Evolutionary conservation across 2,888 invertebrate genomes (phyloP), one percentile per base, ranked within the genome.

Genomic region (Augiades crinisus): DNA sequence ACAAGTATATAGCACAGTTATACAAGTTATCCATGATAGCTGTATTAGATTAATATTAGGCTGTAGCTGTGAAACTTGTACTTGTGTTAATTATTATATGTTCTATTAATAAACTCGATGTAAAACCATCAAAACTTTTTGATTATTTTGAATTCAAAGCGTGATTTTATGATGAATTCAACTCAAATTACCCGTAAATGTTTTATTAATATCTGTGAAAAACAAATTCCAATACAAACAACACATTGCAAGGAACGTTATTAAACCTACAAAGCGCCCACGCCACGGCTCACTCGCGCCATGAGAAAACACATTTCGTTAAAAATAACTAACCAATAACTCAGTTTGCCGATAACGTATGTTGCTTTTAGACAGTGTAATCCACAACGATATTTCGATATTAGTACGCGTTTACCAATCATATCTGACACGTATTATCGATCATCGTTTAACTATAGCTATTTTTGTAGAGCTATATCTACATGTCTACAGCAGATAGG

Each of bases 261-360:
- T 36, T 36, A 24, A 44, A n/a, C 2, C 7, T 16, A 24, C 7
- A 12, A 8, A 16, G 5, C 30, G 13, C 5, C 24, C n/a, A 33
- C 22, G 14, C 31, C 12, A 1, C 16, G 10, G 47, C 10, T 30
- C 30, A 12, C n/a, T 12, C 21, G 16, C 14, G 16, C 31, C 19
- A 13, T 19, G 22, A 16, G 40, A 16, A 49, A 47, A 47, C 38
- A 47, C 33, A 33, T 49, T 21, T 21, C 19, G 33, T 22, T 49
- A 40, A 49, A 49, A 40, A 49, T 49, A 49, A 49, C 33, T 6
- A 10, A 36, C 10, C 14, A 13, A 16, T 24, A 49, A 40, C 47
- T 49, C 33, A 31, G 31, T 7, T 13, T 13, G 7, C 38, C 21
- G 44, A 33, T 33, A 33, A 44, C 33, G 13, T 14, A 10, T 22